These are phyloP conservation scores for Bothrops jararaca DNA, from an alignment of 2,113 vertebrate species.

Conservation along the genomic window DNA sequence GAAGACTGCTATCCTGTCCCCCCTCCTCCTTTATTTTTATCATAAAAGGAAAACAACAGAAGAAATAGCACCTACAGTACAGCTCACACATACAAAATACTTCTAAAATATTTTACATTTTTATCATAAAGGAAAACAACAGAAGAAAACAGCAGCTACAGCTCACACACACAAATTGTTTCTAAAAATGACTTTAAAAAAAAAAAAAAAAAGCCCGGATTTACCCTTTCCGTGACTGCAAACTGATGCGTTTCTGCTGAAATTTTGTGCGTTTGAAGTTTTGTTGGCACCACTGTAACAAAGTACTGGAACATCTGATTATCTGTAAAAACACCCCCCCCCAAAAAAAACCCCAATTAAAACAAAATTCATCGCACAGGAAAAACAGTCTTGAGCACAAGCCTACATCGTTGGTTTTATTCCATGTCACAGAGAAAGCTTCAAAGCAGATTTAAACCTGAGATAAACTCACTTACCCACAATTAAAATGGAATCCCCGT, in stretches of 20 bases:
- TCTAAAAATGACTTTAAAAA: neutral
- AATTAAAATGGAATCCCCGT: neutral
- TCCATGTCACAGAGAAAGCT: neutral
- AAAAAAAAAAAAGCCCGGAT: constrained; percentile 45
- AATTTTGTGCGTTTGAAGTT: constrained; percentile 89
- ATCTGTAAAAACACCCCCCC: constrained; percentile 70
- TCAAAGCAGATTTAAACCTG: neutral
- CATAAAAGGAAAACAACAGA: neutral
- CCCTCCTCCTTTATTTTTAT: neutral
- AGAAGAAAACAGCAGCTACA: too few species aligned
- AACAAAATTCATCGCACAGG: constrained; percentile 20
- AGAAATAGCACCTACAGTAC: neutral
- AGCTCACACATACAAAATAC: neutral
- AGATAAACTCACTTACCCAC: neutral
- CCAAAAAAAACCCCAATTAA: neutral
- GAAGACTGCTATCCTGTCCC: too few species aligned
- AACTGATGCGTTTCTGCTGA: constrained; percentile 95
- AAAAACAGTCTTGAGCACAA: constrained; percentile 7
- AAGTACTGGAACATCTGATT: constrained; percentile 99
- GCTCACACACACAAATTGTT: too few species aligned
- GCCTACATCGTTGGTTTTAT: neutral
- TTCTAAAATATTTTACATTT: neutral
- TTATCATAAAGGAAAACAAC: too few species aligned
- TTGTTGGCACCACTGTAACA: constrained; percentile 97
- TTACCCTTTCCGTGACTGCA: constrained; percentile 94